These are phyloP conservation scores for Agelaius phoeniceus DNA, from an alignment of 2,113 vertebrate genomes.

Conservation along the genomic window DNA sequence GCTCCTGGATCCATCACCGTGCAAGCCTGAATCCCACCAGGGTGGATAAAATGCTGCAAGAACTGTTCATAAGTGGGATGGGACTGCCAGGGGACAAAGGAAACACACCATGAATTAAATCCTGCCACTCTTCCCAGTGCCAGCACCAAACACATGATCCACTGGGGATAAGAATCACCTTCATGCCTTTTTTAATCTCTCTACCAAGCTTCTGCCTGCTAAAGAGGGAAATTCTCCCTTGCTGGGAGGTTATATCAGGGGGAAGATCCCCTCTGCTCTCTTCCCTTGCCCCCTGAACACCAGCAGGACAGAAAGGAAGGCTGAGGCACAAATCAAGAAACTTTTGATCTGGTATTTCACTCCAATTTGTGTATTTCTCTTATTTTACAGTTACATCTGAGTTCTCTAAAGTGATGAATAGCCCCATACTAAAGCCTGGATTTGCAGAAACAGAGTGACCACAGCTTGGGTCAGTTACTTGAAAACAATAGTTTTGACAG, in stretches of 20 bases:
- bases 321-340: not conserved
- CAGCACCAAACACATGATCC: not conserved
- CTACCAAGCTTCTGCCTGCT: not conserved
- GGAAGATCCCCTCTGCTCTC: not conserved
- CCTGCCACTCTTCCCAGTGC: not conserved
- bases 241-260: not conserved
- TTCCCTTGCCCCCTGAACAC: not conserved
- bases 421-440: not conserved
- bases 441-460: not conserved
- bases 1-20: not conserved
- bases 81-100: not conserved
- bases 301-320: not conserved
- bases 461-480: not conserved
- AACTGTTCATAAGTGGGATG: not conserved
- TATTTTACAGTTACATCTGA: not conserved
- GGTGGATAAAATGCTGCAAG: rapidly evolving
- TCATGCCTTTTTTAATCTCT: not conserved
- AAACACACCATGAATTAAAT: not conserved
- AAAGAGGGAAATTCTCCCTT: not conserved
- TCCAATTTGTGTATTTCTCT: not conserved
- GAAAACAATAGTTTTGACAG: not conserved
- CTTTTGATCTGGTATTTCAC: not conserved
- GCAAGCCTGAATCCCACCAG: not conserved
- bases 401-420: not conserved
- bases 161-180: not conserved